Conservation (phyloP, 2,888 invertebrate genomes). For the Thymelicus lineola region DNA sequence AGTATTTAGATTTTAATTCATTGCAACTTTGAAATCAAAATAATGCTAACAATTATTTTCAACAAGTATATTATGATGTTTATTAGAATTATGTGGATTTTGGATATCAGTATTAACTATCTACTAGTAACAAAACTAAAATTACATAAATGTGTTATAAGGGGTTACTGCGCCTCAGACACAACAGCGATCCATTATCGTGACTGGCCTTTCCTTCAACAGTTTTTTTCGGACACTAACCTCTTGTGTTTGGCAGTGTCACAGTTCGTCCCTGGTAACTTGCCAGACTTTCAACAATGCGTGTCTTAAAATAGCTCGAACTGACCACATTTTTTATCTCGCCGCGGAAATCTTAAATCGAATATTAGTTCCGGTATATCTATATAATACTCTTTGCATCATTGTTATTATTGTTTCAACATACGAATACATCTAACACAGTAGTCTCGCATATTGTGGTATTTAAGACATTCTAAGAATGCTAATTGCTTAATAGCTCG, state of each 20-base stretch:
- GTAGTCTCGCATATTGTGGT: not conserved
- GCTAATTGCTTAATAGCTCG: not conserved
- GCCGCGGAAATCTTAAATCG: constrained; percentile 29
- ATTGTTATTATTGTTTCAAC: not conserved
- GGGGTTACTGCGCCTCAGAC: constrained; percentile 4
- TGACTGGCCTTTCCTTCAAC: constrained; percentile 58
- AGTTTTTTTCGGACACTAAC: constrained; percentile 76
- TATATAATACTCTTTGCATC: not conserved
- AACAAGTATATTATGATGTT: no score
- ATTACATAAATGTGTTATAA: not conserved
- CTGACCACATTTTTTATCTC: constrained; percentile 64
- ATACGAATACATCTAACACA: not conserved
- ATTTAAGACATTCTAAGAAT: not conserved
- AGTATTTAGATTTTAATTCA: no score
- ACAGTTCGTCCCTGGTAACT: constrained; percentile 66
- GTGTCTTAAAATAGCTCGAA: constrained; percentile 69
- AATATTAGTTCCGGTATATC: constrained; percentile 25
- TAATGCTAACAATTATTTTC: no score
- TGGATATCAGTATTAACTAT: no score
- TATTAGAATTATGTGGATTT: no score
- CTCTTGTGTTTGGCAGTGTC: constrained; percentile 81
- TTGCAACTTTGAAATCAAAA: no score
- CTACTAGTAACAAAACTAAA: not conserved
- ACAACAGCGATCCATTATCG: constrained; percentile 51
- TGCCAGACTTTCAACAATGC: constrained; percentile 81